Evolutionary conservation across 2,888 invertebrate genomes (phyloP), one percentile per base, ranked within the genome.

Genomic region (Gandaritis pyraliata): DNA sequence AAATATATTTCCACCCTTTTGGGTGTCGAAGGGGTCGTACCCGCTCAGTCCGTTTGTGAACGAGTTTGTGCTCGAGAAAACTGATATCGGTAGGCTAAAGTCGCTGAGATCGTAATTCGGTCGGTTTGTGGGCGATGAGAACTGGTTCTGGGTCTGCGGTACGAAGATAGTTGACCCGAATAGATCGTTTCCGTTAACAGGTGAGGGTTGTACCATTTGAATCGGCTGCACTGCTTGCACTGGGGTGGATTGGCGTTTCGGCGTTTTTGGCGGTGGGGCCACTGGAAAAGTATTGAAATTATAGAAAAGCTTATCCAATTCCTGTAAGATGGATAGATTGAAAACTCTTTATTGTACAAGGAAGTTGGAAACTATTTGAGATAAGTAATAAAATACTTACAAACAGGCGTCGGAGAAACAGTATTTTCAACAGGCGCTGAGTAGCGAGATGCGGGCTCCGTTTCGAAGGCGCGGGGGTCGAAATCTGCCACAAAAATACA

Each of bases 11-110:
- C 85, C 85, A 36, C 78, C 72, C 75, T 96, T 96, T 46, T 95
- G 96, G 93, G 97, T 97, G 72, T 97, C 97, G 80, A 97, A 97
- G 0, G 97, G 97, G 87, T 97, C 97, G 71, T 94, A 93, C 0
- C 92, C 90, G 18, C 85, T 87, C 53, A 93, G 71, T 0, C 89
- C 91, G 64, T 92, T 90, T 0, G 90, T 88, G 72, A 90, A 88
- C 0, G 89, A 82, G 45, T 59, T 56, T 1, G 83, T 82, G 50
- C 76, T 81, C 12, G 82, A 78, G 62, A 92, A 92, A 11, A 92
- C 92, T 39, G 92, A 90, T 4, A 88, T 90, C 72, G 86, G 86
- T 0, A 91, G 78, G 63, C 87, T 91, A 63, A 92, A 92, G 66
- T 93, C 93, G 63, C 81, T 82, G 10, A 92, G 87, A 64, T 93